Evolutionary conservation across 2,888 invertebrate genomes (phyloP), one percentile per base, ranked within the genome.

Genomic region (Eristalis pertinax): DNA sequence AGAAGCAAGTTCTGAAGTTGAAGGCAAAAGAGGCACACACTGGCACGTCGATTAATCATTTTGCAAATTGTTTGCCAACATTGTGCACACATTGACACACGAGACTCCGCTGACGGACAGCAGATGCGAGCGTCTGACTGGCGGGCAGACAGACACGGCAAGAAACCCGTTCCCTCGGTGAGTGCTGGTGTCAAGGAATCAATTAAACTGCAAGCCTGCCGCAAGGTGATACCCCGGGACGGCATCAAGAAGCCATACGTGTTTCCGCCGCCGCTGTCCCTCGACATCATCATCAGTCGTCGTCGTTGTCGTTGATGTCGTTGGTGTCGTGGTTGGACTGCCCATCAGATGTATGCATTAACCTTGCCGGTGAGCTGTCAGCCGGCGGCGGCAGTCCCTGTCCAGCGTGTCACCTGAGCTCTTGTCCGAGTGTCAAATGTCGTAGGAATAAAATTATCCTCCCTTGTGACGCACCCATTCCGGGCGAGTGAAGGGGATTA

Each of bases 41-140:
- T 76, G 73, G 80, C 80, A 79, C 70, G 74, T 86, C 86, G 87
- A 87, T 87, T 87, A 87, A 87, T 87, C 87, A 87, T 87, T 84
- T 80, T 69, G 84, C 87, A 87, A 87, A 87, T 87, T 87, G 87
- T 87, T 84, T 84, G 84, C 84, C 75, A 83, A 65, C 72, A 76
- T 68, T 58, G 67, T 75, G 8, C 50, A 67, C 72, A 68, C 84
- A 83, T 82, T 76, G 87, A 84, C 84, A 87, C 56, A 50, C 75
- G 87, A 87, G 84, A 84, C 87, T 76, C 29, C 65, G 73, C 75
- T 76, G 87, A 75, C 79, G 60, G 70, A 70, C 79, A 29, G 76
- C 26, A 79, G 56, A 35, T 56, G 65, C 15, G 35, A 24, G 26
- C 56, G 56, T 56, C 43, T 43, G 43, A 43, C 43, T 43, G n/a